A percentile compares a stretch with the other conserved stretches of the same genome.
Evolutionary conservation across 2,797 vertebrate species (phyloP).

Genomic region (Caiman crocodilus): DNA sequence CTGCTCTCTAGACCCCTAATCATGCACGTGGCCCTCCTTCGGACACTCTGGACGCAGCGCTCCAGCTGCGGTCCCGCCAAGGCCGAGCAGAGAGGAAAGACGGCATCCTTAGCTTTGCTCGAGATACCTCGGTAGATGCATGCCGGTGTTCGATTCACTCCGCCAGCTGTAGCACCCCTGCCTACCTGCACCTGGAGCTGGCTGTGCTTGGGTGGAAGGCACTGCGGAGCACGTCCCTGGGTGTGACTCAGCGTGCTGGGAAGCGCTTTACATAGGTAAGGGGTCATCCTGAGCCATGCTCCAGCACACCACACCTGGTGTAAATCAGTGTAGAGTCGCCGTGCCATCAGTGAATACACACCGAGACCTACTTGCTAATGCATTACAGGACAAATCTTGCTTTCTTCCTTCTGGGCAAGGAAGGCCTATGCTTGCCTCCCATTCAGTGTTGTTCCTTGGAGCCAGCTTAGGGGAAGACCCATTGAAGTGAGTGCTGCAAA

Average conservation of each 20-base stretch:
- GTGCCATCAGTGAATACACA: background rate
- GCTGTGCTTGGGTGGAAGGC: background rate
- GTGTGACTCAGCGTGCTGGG: background rate
- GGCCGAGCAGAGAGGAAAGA: no score
- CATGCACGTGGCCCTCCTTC: no score
- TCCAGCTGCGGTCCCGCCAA: no score
- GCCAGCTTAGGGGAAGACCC: background rate
- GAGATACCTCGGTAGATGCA: no score
- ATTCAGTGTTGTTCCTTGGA: background rate
- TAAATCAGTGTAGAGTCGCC: background rate
- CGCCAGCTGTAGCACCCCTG: background rate
- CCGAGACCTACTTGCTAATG: no score
- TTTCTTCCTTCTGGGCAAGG: background rate
- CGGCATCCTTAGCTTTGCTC: no score
- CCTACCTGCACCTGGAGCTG: background rate
- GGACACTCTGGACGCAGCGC: no score
- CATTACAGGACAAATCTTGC: background rate
- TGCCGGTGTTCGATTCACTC: no score
- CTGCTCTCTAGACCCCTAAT: no score
- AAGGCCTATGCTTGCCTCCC: background rate
- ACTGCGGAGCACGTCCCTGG: background rate
- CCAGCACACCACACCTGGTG: background rate
- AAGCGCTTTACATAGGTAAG: background rate
- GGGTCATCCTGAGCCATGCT: background rate
- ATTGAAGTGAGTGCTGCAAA: no score